Evolutionary conservation across 2,888 invertebrate species (phyloP), one percentile per base, ranked within the genome.

Genomic region (Pilophorus perplexus): DNA sequence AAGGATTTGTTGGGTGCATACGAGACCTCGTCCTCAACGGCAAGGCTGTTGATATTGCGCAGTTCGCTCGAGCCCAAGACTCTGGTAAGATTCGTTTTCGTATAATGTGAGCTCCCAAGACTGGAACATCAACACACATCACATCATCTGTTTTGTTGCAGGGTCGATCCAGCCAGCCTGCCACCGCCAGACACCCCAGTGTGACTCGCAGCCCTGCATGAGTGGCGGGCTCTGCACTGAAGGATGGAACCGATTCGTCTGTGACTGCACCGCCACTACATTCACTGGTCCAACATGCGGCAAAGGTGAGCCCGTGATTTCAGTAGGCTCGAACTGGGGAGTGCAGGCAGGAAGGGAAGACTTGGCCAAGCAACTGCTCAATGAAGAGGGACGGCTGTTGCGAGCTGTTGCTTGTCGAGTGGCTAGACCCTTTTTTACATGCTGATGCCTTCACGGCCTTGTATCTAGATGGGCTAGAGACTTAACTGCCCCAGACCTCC

Each of bases 201-300:
- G 92, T 74, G 85, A 86, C 64, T 89, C 88, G 46, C 86, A 88
- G 14, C 94, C 95, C 0, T 97, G 97, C 75, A 85, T 91, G 77
- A 92, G 96, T 75, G 88, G 89, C 2, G 94, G 93, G 0, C 79
- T 82, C 20, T 97, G 97, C 78, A 81, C 85, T 3, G 95, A 96
- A 77, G 97, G 97, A 0, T 97, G 96, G 96, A 95, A 96, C 79
- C 82, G 96, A 68, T 90, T 90, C 72, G 84, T 93, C 60, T 97
- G 97, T 76, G 95, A 97, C 77, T 97, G 97, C 77, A 87, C 91
- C 8, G 84, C 85, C 33, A 96, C 95, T 0, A 84, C 88, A 70
- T 95, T 87, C 75, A 89, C 88, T 0, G 97, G 96, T 25, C 89
- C 91, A 0, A 93, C 91, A 10, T 97, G 97, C 79, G 93, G 93